Base-by-base conservation (phyloP, 2,113 vertebrate species). In the Proterorhinus semilunaris region DNA sequence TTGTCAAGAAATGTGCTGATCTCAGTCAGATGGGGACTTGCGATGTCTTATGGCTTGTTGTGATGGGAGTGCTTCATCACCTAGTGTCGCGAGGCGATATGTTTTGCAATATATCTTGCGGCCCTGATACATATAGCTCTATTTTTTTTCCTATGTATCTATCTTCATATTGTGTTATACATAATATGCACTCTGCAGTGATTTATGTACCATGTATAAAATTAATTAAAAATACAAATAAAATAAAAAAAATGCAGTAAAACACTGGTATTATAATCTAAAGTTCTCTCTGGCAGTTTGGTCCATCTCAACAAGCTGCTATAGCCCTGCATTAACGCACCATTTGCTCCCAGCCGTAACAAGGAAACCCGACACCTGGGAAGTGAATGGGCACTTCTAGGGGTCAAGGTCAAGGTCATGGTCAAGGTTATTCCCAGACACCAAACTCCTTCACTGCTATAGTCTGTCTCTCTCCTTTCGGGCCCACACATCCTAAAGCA, bases 361-460 rank as follows among this genome's bases (percentile, higher is more conserved):
- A 61, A 61, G 58, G 58, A 9, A 44, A 61, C 42, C 42, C 13
- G 15, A 61, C 36, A 61, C 58, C 7, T 7, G 36, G 58, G 44
- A 36, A 61, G 44, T 61, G 45, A 61, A 61, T n/a, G 13, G 43
- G 42, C 15, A 44, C 58, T 61, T 45, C 58, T 6, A 45, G 53
- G 55, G 58, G 58, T 61, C 58, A 61, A 61, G 58, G 58, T 61
- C 43, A 61, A 61, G 42, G 15, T 61, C 45, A 61, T 61, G 58
- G 58, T 61, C 43, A 61, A 61, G 42, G 15, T 61, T 61, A 61
- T 61, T 61, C 44, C 42, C 36, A 61, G 57, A 44, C 11, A 15
- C 12, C 6, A 59, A 21, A 21, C 36, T 44, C 13, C 15, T 61
- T 61, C 42, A 27, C 53, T 55, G 27, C 16, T 8, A 11, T 13